These are phyloP conservation scores for Eupeodes latifasciatus DNA, from an alignment of 2,888 invertebrate species.

Conservation along the genomic window DNA sequence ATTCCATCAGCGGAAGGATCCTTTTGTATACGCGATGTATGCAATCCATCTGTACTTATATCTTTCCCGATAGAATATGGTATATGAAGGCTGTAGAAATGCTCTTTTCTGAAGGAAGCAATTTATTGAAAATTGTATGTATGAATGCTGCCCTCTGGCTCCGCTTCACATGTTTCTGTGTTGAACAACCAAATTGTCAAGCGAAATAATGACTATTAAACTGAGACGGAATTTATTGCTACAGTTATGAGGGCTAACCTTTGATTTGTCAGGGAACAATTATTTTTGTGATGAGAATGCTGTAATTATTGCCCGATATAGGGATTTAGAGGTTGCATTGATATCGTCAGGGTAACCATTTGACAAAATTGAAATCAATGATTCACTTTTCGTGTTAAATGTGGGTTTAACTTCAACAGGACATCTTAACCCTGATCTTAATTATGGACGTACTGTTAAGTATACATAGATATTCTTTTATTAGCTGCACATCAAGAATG, in stretches of 20 bases:
- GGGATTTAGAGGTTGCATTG: not conserved
- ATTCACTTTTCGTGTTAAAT: too few species aligned
- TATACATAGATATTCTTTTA: too few species aligned
- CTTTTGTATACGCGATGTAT: constrained; percentile 41
- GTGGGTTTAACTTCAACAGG: too few species aligned
- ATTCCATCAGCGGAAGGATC: constrained; percentile 31
- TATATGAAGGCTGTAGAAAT: constrained; percentile 1
- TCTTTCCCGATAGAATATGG: too few species aligned
- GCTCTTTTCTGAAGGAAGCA: constrained; percentile 59
- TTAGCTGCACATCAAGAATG: too few species aligned
- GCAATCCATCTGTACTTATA: not conserved
- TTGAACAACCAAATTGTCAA: constrained; percentile 60
- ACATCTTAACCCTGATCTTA: too few species aligned
- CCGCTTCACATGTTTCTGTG: constrained; percentile 54
- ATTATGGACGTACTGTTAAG: too few species aligned
- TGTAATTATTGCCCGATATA: not conserved
- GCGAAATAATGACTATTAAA: constrained; percentile 64
- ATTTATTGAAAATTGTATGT: constrained; percentile 73
- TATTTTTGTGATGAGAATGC: not conserved
- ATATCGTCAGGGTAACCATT: too few species aligned
- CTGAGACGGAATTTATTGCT: constrained; percentile 48
- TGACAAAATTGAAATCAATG: too few species aligned
- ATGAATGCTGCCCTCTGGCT: constrained; percentile 43
- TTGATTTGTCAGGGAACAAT: constrained; percentile 63
- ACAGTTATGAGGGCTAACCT: constrained; percentile 60